Evolutionary conservation across 2,113 vertebrate species (phyloP).

Genomic region (Falco punctatus): DNA sequence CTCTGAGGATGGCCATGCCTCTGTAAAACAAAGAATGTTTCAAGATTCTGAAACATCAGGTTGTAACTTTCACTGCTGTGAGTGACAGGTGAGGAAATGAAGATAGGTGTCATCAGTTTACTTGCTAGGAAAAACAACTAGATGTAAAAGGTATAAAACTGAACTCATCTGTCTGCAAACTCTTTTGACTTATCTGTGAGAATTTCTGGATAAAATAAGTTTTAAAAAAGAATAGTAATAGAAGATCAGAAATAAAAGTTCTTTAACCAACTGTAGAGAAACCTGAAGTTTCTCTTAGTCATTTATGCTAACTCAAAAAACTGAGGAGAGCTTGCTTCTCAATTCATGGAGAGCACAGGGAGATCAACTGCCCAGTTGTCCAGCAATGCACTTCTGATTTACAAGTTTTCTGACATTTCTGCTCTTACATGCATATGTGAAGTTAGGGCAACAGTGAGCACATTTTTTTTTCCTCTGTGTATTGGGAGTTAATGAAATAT

Average conservation of each 20-base stretch:
- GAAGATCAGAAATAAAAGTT: not conserved
- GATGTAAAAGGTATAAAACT: not conserved
- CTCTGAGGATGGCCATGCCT: not conserved
- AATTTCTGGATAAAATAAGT: not conserved
- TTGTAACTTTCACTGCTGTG: not conserved
- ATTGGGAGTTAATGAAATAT: not conserved
- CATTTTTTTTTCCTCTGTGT: not conserved
- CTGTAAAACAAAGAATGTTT: not conserved
- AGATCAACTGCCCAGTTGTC: not conserved
- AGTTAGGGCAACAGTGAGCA: not conserved
- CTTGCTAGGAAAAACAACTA: not conserved
- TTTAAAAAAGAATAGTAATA: not conserved
- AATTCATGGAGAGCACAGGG: not conserved
- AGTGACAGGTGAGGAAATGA: not conserved
- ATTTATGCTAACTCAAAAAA: not conserved
- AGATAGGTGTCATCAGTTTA: not conserved
- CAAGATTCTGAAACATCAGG: not conserved
- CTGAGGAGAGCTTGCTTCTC: not conserved
- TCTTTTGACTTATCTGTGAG: not conserved
- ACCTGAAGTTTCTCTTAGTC: not conserved
- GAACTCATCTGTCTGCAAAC: not conserved
- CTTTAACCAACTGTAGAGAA: not conserved
- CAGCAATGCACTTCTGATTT: not conserved
- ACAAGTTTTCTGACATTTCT: not conserved
- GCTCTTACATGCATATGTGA: not conserved